Evolutionary conservation across 2,888 invertebrate genomes (phyloP), one percentile per base, ranked within the genome.

Genomic region (Xylophagus ater): DNA sequence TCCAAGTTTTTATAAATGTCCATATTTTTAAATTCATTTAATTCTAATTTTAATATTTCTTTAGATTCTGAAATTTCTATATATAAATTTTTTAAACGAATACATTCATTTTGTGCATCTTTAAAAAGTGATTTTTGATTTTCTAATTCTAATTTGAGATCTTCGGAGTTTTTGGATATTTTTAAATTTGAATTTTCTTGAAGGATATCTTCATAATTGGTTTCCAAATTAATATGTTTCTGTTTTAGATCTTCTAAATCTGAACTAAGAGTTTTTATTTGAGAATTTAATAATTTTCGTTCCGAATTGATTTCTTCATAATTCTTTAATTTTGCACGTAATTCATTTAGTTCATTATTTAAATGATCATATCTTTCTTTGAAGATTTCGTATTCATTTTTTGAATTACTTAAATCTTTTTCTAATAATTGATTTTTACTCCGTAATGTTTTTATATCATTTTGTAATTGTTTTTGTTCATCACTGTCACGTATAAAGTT

Each of bases 41-140:
- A 53, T 52, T 77, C 73, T 45, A 70, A 67, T 17, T 68, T 59
- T 4, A 73, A 59, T n/a, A 70, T 55, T 40, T 78, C 78, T 33
- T 77, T 73, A 5, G 71, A 66, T 44, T 72, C 72, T 44, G 75
- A 76, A 3, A 74, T 74, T 57, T 76, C 60, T 34, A 66, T 64
- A 42, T 69, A 75, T 5, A 73, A 53, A 17, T 60, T 68, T 48
- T 74, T 75, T 1, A 74, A 53, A 4, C 74, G 71, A 3, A 68
- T 66, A 26, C 71, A 71, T 47, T 75, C 74, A 13, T 65, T 62
- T 32, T 71, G 61, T 2, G 72, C 65, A 39, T 72, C 71, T 34
- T 71, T 71, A 1, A 74, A 57, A 26, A 71, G 62, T 7, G 62
- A 61, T 45, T 69, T 69, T 38, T 67, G 67, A 1, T 68, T 63